phyloP scores from a whole-genome alignment of 2,888 invertebrate genomes.

The Vesta saturnalis region DNA sequence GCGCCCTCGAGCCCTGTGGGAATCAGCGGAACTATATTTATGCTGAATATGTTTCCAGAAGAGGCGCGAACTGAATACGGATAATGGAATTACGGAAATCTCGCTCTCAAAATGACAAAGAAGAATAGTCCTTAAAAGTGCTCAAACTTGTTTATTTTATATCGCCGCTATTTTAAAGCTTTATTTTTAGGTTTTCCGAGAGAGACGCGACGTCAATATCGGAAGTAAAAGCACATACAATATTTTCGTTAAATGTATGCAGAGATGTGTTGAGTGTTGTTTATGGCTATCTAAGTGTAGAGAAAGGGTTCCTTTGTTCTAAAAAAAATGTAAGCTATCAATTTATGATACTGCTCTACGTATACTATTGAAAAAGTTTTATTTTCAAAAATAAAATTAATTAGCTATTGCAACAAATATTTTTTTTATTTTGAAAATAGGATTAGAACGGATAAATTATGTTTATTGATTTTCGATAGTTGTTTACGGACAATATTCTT shows the following conservation, averaged over 20 bases:
- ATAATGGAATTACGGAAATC: constrained; percentile 57
- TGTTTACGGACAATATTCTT: no score
- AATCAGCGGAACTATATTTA: constrained; percentile 55
- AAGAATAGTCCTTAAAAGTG: constrained; percentile 52
- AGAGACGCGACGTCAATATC: constrained; percentile 25
- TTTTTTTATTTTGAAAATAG: no score
- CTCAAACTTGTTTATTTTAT: constrained; percentile 54
- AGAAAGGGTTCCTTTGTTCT: constrained; percentile 39
- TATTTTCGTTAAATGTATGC: constrained; percentile 21
- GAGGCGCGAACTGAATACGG: constrained; percentile 55
- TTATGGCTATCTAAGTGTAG: constrained; percentile 47
- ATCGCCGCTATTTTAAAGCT: constrained; percentile 43
- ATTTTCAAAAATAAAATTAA: neutral
- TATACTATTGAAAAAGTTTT: neutral
- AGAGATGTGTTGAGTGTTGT: constrained; percentile 43
- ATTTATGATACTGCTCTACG: constrained; percentile 5
- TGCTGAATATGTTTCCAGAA: constrained; percentile 56
- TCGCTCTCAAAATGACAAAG: constrained; percentile 55
- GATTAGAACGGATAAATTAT: no score
- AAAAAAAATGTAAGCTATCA: constrained; percentile 21
- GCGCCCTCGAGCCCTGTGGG: constrained; percentile 52
- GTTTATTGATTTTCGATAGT: no score
- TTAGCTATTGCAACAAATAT: no score
- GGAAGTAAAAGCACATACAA: constrained; percentile 33
- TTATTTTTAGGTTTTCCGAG: constrained; percentile 26